Evolutionary conservation across 1,140 invertebrate species (phyloP).

Genomic region (Potamilus streckersoni): DNA sequence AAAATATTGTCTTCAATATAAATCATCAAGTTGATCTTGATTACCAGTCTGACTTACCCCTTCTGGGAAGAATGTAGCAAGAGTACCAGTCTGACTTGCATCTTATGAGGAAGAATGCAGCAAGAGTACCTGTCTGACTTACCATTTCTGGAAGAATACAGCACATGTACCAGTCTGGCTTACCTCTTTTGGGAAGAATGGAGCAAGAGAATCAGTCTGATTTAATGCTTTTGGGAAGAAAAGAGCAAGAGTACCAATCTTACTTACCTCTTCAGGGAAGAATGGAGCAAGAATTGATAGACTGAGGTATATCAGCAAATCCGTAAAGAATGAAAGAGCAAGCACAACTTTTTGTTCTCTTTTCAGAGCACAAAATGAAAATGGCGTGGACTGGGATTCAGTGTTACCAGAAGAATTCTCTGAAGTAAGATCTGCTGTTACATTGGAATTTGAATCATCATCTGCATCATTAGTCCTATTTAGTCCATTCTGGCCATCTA

Average conservation of each 20-base stretch:
- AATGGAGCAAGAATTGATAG: constrained; percentile 25
- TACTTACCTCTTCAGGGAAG: constrained; percentile 25
- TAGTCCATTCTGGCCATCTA: too few relatives aligned
- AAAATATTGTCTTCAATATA: too few relatives aligned
- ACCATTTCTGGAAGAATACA: not conserved
- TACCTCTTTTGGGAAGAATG: too few relatives aligned
- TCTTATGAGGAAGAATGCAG: too few relatives aligned
- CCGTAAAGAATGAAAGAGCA: not conserved
- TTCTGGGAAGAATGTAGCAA: too few relatives aligned
- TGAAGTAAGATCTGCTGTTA: too few relatives aligned
- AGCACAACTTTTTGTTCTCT: constrained; percentile 19
- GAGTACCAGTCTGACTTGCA: too few relatives aligned
- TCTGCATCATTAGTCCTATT: too few relatives aligned
- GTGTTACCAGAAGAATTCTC: too few relatives aligned
- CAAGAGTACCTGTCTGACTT: not conserved
- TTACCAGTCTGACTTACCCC: too few relatives aligned
- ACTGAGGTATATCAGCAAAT: constrained; percentile 18
- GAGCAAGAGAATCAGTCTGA: not conserved
- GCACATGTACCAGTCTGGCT: not conserved
- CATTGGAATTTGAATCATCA: too few relatives aligned
- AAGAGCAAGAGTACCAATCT: not conserved
- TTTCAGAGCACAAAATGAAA: constrained; percentile 14
- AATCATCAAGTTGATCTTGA: too few relatives aligned
- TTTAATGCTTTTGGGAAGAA: not conserved
- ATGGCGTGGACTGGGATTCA: not conserved